A percentile compares a stretch with the other conserved stretches of the same genome.
These are phyloP conservation scores for Coenobita brevimanus DNA, from an alignment of 1,140 invertebrate genomes.

Conservation along the genomic window DNA sequence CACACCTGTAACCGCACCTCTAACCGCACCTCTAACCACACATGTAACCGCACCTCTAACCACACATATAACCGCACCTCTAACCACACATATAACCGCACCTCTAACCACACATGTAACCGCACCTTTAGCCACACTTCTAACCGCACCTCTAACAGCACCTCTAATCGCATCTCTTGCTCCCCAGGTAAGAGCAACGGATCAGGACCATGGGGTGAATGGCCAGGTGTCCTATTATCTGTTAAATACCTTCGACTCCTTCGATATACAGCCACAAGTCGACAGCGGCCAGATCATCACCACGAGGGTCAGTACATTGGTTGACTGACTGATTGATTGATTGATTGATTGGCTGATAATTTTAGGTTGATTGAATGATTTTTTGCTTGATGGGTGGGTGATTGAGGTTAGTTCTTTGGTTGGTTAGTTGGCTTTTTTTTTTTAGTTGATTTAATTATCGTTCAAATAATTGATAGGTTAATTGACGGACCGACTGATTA, in stretches of 20 bases:
- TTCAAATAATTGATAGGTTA: neutral
- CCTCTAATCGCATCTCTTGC: neutral
- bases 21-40: too few species aligned
- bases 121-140: neutral
- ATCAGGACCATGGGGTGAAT: conserved; percentile 34
- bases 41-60: too few species aligned
- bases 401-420: neutral
- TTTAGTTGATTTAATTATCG: too few species aligned
- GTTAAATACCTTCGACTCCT: conserved; percentile 25
- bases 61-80: too few species aligned
- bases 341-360: too few species aligned
- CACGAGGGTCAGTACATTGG: conserved; percentile 33
- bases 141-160: neutral
- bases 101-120: neutral
- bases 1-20: too few species aligned
- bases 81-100: neutral
- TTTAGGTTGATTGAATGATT: too few species aligned
- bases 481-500: too few species aligned
- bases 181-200: conserved; percentile 11
- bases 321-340: too few species aligned
- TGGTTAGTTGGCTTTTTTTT: too few species aligned
- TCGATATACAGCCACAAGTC: conserved; percentile 15
- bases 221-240: conserved; percentile 31
- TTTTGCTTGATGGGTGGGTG: too few species aligned
- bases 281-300: conserved; percentile 36